Evolutionary conservation across 2,113 vertebrate genomes (phyloP).

Genomic region (Pelusios castaneus): DNA sequence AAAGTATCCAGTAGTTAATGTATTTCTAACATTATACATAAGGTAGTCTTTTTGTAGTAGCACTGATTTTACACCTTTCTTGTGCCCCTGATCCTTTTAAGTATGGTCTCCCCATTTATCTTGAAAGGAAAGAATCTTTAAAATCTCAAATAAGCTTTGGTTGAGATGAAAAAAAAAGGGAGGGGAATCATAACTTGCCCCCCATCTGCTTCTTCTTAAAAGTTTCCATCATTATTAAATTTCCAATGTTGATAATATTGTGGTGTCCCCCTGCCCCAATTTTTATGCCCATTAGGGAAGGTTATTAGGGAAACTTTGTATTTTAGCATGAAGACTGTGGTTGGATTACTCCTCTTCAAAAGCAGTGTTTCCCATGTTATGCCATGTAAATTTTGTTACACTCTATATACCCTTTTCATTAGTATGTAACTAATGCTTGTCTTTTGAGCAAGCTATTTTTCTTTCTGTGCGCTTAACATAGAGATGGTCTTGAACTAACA

Average conservation of each 20-base stretch:
- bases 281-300: rapidly evolving
- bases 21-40: neutral
- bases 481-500: neutral
- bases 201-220: neutral
- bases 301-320: neutral
- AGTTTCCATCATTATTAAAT: neutral
- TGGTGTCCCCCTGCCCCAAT: neutral
- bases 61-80: neutral
- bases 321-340: neutral
- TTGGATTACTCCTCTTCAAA: neutral
- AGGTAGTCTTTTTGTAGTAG: neutral
- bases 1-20: neutral
- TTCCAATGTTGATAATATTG: neutral
- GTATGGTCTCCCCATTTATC: neutral
- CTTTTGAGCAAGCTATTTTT: neutral
- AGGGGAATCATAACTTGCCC: neutral
- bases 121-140: neutral
- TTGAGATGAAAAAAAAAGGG: neutral
- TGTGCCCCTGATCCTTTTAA: rapidly evolving
- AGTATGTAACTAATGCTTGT: neutral
- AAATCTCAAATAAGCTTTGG: neutral
- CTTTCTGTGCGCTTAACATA: rapidly evolving
- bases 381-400: neutral
- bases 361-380: neutral
- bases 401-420: neutral